Evolutionary conservation across 2,797 vertebrate genomes (phyloP).

Genomic region (Urocyon cinereoargenteus): DNA sequence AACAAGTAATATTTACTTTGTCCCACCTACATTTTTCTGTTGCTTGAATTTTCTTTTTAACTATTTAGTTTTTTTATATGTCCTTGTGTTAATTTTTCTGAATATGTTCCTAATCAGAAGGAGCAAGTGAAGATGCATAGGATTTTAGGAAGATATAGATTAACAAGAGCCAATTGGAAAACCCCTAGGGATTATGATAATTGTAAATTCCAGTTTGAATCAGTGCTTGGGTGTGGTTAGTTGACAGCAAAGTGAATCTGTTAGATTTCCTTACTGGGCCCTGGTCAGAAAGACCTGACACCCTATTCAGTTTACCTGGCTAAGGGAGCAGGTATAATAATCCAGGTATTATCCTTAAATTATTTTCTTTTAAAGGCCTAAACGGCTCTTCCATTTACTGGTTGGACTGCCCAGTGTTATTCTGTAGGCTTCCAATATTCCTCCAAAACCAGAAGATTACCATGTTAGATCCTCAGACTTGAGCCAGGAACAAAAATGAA

Average conservation of each 20-base stretch:
- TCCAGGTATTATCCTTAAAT: neutral
- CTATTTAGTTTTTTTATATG: neutral
- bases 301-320: neutral
- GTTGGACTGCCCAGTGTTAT: neutral
- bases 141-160: neutral
- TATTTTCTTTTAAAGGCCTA: neutral
- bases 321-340: neutral
- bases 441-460: neutral
- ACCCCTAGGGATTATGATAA: neutral
- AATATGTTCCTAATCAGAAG: neutral
- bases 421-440: neutral
- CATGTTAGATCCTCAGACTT: neutral
- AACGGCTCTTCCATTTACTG: neutral
- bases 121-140: neutral
- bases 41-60: constrained; percentile 23
- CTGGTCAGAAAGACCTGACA: neutral
- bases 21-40: neutral
- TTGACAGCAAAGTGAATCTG: neutral
- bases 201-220: neutral
- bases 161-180: neutral
- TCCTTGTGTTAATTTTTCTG: neutral
- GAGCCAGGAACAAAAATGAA: constrained; percentile 15
- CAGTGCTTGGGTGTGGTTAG: neutral
- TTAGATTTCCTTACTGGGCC: neutral
- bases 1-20: neutral